Base-by-base conservation (phyloP, 2,113 vertebrate species). In the Pollachius pollachius region DNA sequence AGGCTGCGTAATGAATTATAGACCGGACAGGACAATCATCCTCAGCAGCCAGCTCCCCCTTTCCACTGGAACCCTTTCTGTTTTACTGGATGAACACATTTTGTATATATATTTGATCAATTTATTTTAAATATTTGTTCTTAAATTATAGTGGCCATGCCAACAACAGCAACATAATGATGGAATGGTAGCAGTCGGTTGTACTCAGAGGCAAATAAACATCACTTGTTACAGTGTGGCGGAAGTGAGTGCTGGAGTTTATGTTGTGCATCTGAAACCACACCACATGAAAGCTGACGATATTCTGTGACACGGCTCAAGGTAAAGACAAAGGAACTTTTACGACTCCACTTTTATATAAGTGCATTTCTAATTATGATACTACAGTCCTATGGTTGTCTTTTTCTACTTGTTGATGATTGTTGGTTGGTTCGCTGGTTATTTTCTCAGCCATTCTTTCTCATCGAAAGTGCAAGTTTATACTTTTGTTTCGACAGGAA, bases 1-100 rank as follows among this genome's bases (percentile, higher is more conserved):
- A 82, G 86, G 15, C 74, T 90, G 17, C 89, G 82, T 25, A 65
- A 87, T 64, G 92, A 93, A 74, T 90, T 93, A 56, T 93, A 89
- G 71, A 62, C 48, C 63, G 1, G 2, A 67, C 30, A 69, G 18
- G 16, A 78, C 23, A 1, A n/a, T 30, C 23, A 15, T 15, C 25
- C 66, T 52, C 52, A 25, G 27, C 41, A 23, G 34, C 37, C 16
- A 64, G 15, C 58, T 27, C 19, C 68, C 58, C 2, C 23, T 62
- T 71, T 52, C 25, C 54, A 61, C 57, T 78, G n/a, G 25, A 37
- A 1, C 8, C 56, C 1, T 1, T 48, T 48, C 12, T 48, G 41
- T 48, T 48, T 48, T 48, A 48, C 8, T 48, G 12, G 8, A 9
- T 48, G 41, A 48, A 48, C 41, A 48, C 8, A 12, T 48, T 48